phyloP scores from a whole-genome alignment of 1,140 invertebrate species.

The Drosophila parabipectinata region DNA sequence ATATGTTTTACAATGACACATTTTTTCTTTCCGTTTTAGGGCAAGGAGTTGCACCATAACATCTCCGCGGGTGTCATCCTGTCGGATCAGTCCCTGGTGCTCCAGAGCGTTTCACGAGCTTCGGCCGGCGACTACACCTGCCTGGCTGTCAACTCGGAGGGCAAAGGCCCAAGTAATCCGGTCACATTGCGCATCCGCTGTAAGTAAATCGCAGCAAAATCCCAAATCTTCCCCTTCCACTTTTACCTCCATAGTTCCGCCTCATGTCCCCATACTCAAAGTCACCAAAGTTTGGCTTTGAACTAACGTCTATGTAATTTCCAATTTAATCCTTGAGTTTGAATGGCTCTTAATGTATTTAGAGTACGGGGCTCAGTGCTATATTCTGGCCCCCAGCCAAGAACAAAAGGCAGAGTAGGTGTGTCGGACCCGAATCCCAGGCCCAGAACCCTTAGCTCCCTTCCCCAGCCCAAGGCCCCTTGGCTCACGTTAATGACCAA shows the following conservation, averaged over 20 bases:
- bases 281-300: slow-evolving; percentile 71
- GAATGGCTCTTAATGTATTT: slow-evolving; percentile 77
- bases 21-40: slow-evolving; percentile 84
- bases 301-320: slow-evolving; percentile 76
- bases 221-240: slow-evolving; percentile 15
- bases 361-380: slow-evolving; percentile 39
- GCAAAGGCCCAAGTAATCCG: slow-evolving; percentile 91
- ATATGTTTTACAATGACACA: slow-evolving; percentile 1
- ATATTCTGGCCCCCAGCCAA: slow-evolving; percentile 63
- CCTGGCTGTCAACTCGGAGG: slow-evolving; percentile 91
- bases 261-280: slow-evolving; percentile 1
- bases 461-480: neutral
- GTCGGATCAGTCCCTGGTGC: slow-evolving; percentile 92
- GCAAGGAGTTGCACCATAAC: slow-evolving; percentile 91
- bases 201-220: slow-evolving; percentile 86
- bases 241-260: neutral
- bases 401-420: slow-evolving; percentile 49
- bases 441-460: neutral
- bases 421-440: slow-evolving; percentile 17
- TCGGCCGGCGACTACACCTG: slow-evolving; percentile 93
- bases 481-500: slow-evolving; percentile 74
- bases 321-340: slow-evolving; percentile 81
- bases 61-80: slow-evolving; percentile 90
- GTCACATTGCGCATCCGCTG: slow-evolving; percentile 92
- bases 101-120: slow-evolving; percentile 91